Evolutionary conservation across 1,140 invertebrate species (phyloP).

Genomic region (Caenorhabditis brenneri): DNA sequence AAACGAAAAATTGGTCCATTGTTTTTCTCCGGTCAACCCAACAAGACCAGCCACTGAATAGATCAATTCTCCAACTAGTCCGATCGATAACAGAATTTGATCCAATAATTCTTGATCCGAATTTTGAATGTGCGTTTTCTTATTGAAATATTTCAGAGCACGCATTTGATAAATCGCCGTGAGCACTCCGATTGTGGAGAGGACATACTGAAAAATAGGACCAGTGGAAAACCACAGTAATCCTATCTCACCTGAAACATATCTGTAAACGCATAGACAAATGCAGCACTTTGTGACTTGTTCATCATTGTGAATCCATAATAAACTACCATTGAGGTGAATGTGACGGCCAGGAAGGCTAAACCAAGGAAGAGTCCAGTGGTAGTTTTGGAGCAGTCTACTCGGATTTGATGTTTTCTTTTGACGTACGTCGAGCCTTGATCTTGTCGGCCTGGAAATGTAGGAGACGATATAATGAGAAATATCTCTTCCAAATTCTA

Average conservation of each 20-base stretch:
- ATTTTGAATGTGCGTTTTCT: constrained; percentile 8
- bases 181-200: constrained; percentile 62
- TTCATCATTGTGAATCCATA: constrained; percentile 65
- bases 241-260: constrained; percentile 60
- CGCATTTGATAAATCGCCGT: constrained; percentile 67
- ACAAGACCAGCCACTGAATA: constrained; percentile 68
- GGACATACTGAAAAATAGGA: constrained; percentile 58
- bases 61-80: constrained; percentile 67
- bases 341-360: constrained; percentile 67
- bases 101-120: constrained; percentile 66
- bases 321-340: constrained; percentile 70
- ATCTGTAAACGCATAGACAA: constrained; percentile 66
- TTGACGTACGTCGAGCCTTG: constrained; percentile 45
- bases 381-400: constrained; percentile 69
- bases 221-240: not conserved
- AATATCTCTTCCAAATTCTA: too few relatives aligned
- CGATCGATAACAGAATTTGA: constrained; percentile 65
- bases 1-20: constrained; percentile 63
- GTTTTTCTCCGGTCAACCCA: constrained; percentile 62
- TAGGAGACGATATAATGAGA: too few relatives aligned
- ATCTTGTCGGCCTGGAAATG: constrained; percentile 1
- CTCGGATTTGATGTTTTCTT: constrained; percentile 67
- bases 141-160: constrained; percentile 58
- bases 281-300: constrained; percentile 59
- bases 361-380: constrained; percentile 65